Conservation (phyloP, 1,140 invertebrate genomes). For the Proctacanthus coquilletti region DNA sequence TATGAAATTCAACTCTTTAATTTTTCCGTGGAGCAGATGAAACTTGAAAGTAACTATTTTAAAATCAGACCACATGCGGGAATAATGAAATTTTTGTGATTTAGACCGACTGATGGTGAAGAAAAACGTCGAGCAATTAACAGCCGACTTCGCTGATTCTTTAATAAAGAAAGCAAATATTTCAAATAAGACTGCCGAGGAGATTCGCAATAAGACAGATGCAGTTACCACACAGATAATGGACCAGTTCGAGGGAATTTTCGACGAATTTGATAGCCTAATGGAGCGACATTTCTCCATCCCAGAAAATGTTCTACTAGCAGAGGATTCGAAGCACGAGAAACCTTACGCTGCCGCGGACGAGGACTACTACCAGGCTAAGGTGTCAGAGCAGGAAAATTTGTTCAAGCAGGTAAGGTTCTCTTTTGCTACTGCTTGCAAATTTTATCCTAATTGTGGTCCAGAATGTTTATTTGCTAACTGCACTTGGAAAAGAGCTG, state of each 20-base stretch:
- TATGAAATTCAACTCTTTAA: conserved; percentile 18
- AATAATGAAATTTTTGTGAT: not conserved
- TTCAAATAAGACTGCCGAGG: conserved; percentile 7
- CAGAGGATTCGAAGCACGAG: conserved; percentile 3
- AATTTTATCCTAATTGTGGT: not conserved
- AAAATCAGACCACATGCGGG: not conserved
- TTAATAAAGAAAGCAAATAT: conserved; percentile 15
- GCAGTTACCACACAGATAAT: conserved; percentile 8
- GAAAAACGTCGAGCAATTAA: conserved; percentile 7
- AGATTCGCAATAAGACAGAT: conserved; percentile 9
- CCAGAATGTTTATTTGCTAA: conserved; percentile 18
- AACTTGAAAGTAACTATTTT: conserved; percentile 12
- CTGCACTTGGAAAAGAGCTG: conserved; percentile 13
- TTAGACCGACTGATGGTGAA: conserved; percentile 13
- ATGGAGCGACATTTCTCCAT: conserved; percentile 14
- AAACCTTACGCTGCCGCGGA: conserved; percentile 8
- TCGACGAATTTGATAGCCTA: conserved; percentile 8
- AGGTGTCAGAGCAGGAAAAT: conserved; percentile 11
- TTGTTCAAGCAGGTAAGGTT: conserved; percentile 13
- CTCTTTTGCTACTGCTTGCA: not conserved
- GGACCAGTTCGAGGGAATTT: conserved; percentile 5
- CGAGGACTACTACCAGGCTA: conserved; percentile 10
- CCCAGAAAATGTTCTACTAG: conserved; percentile 15
- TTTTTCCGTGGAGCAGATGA: conserved; percentile 15
- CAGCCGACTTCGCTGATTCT: conserved; percentile 8